Conservation (phyloP, 1,140 invertebrate genomes). For the Plodia interpunctella region DNA sequence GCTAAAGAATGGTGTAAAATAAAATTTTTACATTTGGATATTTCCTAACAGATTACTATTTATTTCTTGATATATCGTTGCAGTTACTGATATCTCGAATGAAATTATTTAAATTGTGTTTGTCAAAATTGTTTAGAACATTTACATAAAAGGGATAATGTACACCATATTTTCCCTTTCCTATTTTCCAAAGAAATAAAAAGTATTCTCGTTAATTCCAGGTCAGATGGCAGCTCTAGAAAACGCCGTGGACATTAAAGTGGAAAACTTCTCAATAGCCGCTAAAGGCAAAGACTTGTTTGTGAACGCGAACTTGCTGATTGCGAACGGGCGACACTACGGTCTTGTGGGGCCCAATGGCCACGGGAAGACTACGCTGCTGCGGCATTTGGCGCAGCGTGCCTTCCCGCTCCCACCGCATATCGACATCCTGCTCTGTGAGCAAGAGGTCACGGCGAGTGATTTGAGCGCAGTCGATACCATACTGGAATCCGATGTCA, state of each 20-base stretch:
- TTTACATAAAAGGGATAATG: no score
- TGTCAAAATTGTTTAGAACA: no score
- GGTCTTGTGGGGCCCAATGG: conserved; percentile 99
- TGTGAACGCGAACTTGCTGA: conserved; percentile 96
- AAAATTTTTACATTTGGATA: no score
- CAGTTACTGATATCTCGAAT: no score
- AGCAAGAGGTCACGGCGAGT: conserved; percentile 96
- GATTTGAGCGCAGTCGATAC: conserved; percentile 95
- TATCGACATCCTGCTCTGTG: conserved; percentile 98
- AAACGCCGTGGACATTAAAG: conserved; percentile 98
- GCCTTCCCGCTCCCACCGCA: conserved; percentile 95
- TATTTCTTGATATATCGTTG: no score
- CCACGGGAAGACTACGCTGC: conserved; percentile 98
- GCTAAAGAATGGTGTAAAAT: not conserved
- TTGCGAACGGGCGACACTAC: conserved; percentile 96
- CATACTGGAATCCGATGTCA: conserved; percentile 94
- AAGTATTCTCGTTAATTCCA: conserved; percentile 23
- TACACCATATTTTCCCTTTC: not conserved
- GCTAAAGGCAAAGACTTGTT: conserved; percentile 99
- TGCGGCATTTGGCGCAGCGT: conserved; percentile 92
- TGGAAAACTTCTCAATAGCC: conserved; percentile 98
- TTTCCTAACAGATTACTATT: no score
- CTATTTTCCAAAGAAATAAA: not conserved
- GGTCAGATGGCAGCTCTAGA: conserved; percentile 91
- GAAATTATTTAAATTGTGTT: no score